A percentile compares a stretch with the other conserved stretches of the same genome.
These are phyloP conservation scores for Tenualosa thibaudeaui DNA, from an alignment of 2,797 vertebrate species.

Conservation along the genomic window DNA sequence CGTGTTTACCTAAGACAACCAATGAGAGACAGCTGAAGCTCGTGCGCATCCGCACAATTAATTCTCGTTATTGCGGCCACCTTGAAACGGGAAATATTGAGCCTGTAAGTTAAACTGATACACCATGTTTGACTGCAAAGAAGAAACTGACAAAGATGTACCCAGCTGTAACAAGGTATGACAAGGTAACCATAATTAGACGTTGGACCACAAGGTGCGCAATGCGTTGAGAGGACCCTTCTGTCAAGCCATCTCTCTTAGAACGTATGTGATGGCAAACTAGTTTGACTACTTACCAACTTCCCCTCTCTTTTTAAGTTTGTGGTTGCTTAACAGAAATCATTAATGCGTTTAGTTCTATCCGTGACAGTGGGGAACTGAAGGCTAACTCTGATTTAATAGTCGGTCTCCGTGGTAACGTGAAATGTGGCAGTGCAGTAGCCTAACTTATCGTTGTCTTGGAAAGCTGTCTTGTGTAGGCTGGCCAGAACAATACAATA, in stretches of 20 bases:
- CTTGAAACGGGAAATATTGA: background rate
- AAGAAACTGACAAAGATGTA: background rate
- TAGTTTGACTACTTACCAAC: background rate
- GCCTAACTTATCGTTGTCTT: no score
- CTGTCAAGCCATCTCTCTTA: background rate
- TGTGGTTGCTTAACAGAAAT: background rate
- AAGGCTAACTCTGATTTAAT: background rate
- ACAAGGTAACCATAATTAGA: background rate
- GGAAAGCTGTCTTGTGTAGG: no score
- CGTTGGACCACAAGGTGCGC: no score
- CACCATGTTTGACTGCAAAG: background rate
- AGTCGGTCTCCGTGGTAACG: background rate
- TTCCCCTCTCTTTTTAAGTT: background rate
- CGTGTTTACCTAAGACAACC: constrained; percentile 38
- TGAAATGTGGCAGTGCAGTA: background rate
- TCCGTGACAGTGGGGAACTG: background rate
- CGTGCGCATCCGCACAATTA: constrained; percentile 27
- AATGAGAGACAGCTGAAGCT: constrained; percentile 30
- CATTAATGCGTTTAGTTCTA: background rate
- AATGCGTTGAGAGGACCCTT: background rate
- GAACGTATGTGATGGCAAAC: background rate
- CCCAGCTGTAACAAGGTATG: background rate
- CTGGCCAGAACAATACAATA: background rate
- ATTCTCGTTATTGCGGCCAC: background rate
- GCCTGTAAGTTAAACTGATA: background rate